Evolutionary conservation across 1,140 invertebrate genomes (phyloP).

Genomic region (Musca domestica): DNA sequence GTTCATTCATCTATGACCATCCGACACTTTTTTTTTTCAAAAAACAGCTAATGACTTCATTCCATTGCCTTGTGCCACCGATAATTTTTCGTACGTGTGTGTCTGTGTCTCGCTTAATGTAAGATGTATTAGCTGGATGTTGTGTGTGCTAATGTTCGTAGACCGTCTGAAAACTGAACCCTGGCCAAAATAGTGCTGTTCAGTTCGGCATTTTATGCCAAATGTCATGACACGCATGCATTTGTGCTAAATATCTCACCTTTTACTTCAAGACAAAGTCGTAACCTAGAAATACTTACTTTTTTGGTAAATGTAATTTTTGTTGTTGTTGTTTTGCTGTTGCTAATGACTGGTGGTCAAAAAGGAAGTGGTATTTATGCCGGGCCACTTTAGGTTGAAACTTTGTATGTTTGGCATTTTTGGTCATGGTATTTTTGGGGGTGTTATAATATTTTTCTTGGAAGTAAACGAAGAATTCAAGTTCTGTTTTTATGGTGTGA

Average conservation of each 20-base stretch:
- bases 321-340: not conserved
- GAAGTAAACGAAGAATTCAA: too few relatives aligned
- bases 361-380: too few relatives aligned
- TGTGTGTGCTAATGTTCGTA: too few relatives aligned
- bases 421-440: too few relatives aligned
- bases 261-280: not conserved
- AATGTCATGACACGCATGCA: slow-evolving; percentile 22
- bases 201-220: not conserved
- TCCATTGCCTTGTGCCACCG: not conserved
- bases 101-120: too few relatives aligned
- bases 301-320: not conserved
- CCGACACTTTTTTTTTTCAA: not conserved
- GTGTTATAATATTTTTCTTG: too few relatives aligned
- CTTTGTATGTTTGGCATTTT: too few relatives aligned
- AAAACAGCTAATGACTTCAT: slow-evolving; percentile 12
- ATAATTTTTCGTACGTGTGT: too few relatives aligned
- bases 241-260: slow-evolving; percentile 22
- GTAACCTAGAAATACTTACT: slow-evolving; percentile 17
- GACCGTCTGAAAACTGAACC: not conserved
- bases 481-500: too few relatives aligned
- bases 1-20: not conserved
- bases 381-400: too few relatives aligned
- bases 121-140: too few relatives aligned
- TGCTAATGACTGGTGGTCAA: too few relatives aligned
- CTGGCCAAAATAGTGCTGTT: not conserved